Base-by-base conservation (phyloP, 2,888 invertebrate species). In the Polydrusus cervinus region DNA sequence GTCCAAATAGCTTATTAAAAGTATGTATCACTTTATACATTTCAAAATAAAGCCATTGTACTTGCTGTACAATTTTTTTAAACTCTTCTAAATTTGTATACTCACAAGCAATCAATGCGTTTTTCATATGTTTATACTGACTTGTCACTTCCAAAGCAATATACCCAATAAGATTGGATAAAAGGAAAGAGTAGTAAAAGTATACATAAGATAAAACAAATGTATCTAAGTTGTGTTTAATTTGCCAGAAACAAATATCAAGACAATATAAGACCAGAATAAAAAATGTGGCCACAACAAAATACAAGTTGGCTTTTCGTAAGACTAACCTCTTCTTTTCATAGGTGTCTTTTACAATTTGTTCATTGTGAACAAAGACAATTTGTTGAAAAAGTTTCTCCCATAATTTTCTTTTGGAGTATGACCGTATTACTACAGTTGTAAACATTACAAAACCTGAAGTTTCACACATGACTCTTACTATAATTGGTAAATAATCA, bases 201-300 rank as follows among this genome's bases (percentile, higher is more conserved):
- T 75, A 75, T 0, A 75, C 64, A 38, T 75, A 71, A 13, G 71
- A 75, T 55, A 71, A 40, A 55, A 75, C 68, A n/a, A 75, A 75
- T 14, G 67, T 75, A 6, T 71, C 38, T 2, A 71, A 75, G 9
- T 45, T 66, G 18, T 67, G 64, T 47, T 71, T 71, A n/a, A 75
- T 75, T 64, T 71, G 71, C 71, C 71, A 75, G n/a, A 75, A 75
- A n/a, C 71, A 47, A 16, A 75, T 71, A 43, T 75, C 75, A 47
- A 75, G 25, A 3, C 61, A 47, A 20, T 75, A 75, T 25, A 75
- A 34, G 7, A 75, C 47, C 14, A 75, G 30, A n/a, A 75, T 75
- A 8, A 67, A 25, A 18, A 74, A 77, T 0, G 71, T 71, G 3
- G 65, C 65, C 5, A 71, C 53, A 10, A 75, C 55, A 30, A 75